Base-by-base conservation (phyloP, 2,113 vertebrate genomes). In the Zapornia atra region DNA sequence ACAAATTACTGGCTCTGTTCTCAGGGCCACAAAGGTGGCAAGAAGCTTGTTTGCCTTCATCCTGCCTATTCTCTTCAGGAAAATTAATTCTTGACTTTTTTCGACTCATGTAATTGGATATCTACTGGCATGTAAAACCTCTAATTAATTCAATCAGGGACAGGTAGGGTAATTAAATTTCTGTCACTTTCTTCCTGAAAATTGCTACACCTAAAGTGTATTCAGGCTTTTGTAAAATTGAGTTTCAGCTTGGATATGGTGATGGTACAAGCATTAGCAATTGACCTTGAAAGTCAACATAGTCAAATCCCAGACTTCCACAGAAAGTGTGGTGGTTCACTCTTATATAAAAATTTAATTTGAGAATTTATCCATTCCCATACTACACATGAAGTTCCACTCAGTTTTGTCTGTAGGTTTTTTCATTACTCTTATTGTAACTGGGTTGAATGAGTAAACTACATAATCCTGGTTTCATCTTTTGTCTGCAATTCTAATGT, bases 61-160 rank as follows among this genome's bases (percentile, higher is more conserved):
- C n/a, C 36, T 82, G 73, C 56, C 65, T 94, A n/a, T 63, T 70
- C 51, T 82, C 81, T 90, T 93, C 60, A 70, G 56, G 69, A 83
- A 94, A 91, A 72, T 86, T 72, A 82, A 56, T 86, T 76, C 66
- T 90, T 85, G 61, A 70, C 50, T 80, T 86, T 92, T 95, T 85
- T 90, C 15, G 88, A 70, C 65, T 70, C 31, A 31, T 44, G 31
- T 87, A 84, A 85, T 86, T 80, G 54, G 40, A 36, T 86, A 60
- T 81, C 59, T 20, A 53, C 40, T 83, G 76, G 83, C 42, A 61
- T 88, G 34, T 94, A 87, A 95, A 93, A 91, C 24, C 22, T 86
- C 22, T 80, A 79, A 71, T 85, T 68, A 92, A 82, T 89, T 81
- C 73, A 69, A 42, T 87, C 79, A 84, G 73, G 64, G 64, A 61